Conservation (phyloP, 2,113 vertebrate genomes). For the Stercorarius parasiticus region DNA sequence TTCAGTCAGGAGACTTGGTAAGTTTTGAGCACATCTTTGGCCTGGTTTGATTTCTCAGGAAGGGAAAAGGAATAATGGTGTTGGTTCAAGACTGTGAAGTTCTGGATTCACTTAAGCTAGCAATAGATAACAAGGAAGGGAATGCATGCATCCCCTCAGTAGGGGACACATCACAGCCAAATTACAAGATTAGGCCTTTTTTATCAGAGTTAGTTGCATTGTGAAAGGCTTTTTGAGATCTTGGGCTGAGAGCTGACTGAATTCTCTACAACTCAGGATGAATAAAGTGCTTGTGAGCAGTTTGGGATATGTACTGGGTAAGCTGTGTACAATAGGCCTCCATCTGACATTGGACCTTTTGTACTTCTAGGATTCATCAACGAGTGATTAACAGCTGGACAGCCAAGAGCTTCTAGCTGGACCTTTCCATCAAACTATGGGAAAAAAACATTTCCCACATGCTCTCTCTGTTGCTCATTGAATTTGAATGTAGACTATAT, state of each 20-base stretch:
- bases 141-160: neutral
- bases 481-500: neutral
- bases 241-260: neutral
- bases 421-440: neutral
- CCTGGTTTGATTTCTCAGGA: neutral
- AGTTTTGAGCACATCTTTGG: neutral
- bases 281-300: neutral
- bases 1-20: neutral
- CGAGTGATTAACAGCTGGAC: neutral
- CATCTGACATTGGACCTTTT: neutral
- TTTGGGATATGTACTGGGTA: neutral
- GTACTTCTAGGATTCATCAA: neutral
- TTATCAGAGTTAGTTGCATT: neutral
- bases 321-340: neutral
- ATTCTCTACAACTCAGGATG: neutral
- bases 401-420: neutral
- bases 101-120: neutral
- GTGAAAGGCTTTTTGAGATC: neutral
- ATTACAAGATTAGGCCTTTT: neutral
- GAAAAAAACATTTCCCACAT: neutral
- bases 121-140: neutral
- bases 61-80: neutral
- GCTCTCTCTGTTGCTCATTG: neutral
- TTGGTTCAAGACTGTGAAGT: neutral
- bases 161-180: neutral